Base-by-base conservation (phyloP, 1,140 invertebrate species). In the Lordiphosa collinella region DNA sequence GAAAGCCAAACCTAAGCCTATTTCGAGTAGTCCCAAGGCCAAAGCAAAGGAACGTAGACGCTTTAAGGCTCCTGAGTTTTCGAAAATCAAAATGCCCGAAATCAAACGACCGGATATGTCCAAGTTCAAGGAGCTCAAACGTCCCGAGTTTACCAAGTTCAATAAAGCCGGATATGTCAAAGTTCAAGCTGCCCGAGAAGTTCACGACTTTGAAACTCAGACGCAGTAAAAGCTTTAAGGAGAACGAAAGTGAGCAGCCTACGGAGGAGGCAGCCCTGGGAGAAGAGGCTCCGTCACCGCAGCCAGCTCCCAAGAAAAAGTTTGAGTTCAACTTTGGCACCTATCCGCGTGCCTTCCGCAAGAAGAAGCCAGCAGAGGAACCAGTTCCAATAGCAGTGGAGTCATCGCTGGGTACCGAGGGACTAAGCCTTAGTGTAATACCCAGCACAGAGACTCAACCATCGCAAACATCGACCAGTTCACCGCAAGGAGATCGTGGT, bases 251-350 rank as follows among this genome's bases (percentile, higher is more conserved):
- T 1, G 85, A 68, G 11, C 7, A 60, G 22, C 49, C 49, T n/a
- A 60, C 64, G 0, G 60, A 72, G 22, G 70, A 80, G 22, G 31
- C 55, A 32, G 41, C 65, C 22, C 40, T 43, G 9, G 47, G 53
- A 9, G 58, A 51, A 12, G 51, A 9, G 9, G 35, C 52, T 0
- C 75, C 87, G 2, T 85, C 82, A 52, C 78, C 80, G 1, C 60
- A 57, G 54, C 87, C 89, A 7, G 79, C 79, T 31, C 82, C 49
- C 61, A 91, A 89, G 80, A 90, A 90, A 89, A 91, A 88, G 80
- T 94, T 91, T 36, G 91, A 93, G 18, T 94, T 94, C 86, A 93
- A 94, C 79, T 93, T 94, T 55, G 92, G 92, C 62, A 95, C 94
- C 0, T 94, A 94, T 87, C 94, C 94, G 1, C 91, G 94, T 49